Base-by-base conservation (phyloP, 2,797 vertebrate genomes). In the Macrochelys suwanniensis region DNA sequence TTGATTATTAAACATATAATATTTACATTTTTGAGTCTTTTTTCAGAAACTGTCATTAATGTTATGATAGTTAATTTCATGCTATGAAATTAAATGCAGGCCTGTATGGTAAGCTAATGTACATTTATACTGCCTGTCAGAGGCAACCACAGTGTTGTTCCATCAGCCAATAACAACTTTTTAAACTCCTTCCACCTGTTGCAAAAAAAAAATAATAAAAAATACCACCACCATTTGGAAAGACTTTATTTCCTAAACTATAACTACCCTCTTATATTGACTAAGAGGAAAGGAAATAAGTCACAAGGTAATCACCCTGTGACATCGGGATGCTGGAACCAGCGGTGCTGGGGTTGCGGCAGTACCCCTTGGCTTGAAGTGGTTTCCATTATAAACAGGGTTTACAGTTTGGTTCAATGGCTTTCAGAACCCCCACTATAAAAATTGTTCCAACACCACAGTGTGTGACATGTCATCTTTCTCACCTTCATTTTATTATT, bases 1-100 rank as follows among this genome's bases (percentile, higher is more conserved):
- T 82, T 96, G 65, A 5, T 90, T 93, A 94, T 89, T 84, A 68
- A 93, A 79, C 93, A 17, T 23, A 81, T 56, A 88, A 37, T 82
- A 77, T 92, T 94, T 85, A 83, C 53, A 79, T 96, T 80, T 80
- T 13, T 89, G 87, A 81, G 84, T 80, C 1, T 74, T n/a, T 76
- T 87, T 89, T 87, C 80, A 91, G 87, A 93, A 90, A 92, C 47
- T 89, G 57, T 89, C 80, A 37, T 51, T 53, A 57, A 71, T 8
- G 91, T 86, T 89, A 87, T 54, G 77, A 25, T 92, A 85, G 91
- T 74, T 85, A 74, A 65, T 91, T 84, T 26, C 61, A 82, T 80
- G 61, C 57, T 71, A 80, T 83, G 87, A 92, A 78, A 76, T 0
- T 89, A 94, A 96, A 92, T 0, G 0, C 33, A 85, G 77, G n/a